Percentiles rank a stretch among this genome's conserved stretches.
Conservation (phyloP, 1,140 invertebrate genomes). For the Capitella teleta region DNA sequence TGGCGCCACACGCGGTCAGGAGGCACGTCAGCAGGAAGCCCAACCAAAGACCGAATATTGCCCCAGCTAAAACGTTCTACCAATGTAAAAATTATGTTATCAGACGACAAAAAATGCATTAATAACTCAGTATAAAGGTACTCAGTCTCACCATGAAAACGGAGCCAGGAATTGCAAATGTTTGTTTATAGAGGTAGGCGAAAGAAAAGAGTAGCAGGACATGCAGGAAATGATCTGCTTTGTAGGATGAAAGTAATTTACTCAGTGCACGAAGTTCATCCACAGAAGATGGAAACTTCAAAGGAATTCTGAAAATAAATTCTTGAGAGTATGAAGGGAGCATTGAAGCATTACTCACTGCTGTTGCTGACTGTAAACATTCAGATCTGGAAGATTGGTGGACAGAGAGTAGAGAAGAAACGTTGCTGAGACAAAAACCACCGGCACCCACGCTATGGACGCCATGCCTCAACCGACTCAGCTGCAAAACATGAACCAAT, state of each 20-base stretch:
- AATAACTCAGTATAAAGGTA: background rate
- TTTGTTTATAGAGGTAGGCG: slow-evolving; percentile 56
- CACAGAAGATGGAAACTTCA: slow-evolving; percentile 43
- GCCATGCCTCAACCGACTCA: no score
- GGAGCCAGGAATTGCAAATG: slow-evolving; percentile 56
- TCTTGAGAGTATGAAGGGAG: background rate
- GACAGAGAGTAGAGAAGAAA: slow-evolving; percentile 25
- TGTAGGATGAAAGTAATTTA: slow-evolving; percentile 39
- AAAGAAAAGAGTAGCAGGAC: slow-evolving; percentile 49
- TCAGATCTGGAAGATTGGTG: slow-evolving; percentile 17
- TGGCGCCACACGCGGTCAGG: slow-evolving; percentile 50
- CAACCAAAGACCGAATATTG: slow-evolving; percentile 47
- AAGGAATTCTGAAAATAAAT: slow-evolving; percentile 2
- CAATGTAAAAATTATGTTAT: no score
- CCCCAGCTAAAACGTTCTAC: slow-evolving; percentile 55
- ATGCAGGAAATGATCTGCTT: slow-evolving; percentile 44
- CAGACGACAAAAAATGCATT: background rate
- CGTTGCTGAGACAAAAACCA: slow-evolving; percentile 19
- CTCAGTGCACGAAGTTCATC: slow-evolving; percentile 41
- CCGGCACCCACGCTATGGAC: slow-evolving; percentile 30
- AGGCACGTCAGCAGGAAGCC: slow-evolving; percentile 49
- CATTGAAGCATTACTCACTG: background rate
- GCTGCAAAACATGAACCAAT: no score
- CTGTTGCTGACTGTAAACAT: slow-evolving; percentile 10
- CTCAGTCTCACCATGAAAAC: slow-evolving; percentile 49